A percentile compares a stretch with the other conserved stretches of the same genome.
These are phyloP conservation scores for Ophion ventricosus DNA, from an alignment of 2,888 invertebrate genomes.

Conservation along the genomic window DNA sequence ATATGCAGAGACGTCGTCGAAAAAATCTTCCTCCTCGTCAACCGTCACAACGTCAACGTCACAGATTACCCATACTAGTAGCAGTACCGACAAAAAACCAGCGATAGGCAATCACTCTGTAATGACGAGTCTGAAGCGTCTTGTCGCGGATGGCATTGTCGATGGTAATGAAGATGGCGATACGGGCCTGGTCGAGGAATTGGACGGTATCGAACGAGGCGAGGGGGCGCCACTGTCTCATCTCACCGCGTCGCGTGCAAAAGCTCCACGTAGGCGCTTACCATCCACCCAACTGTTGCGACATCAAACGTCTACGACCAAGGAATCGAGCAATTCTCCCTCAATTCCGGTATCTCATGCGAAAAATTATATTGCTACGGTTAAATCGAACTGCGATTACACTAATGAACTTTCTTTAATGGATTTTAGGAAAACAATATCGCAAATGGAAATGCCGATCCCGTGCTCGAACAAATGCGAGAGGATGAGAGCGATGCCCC, in stretches of 20 bases:
- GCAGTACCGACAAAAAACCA: constrained; percentile 75
- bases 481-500: constrained; percentile 79
- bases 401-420: background rate
- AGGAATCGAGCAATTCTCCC: constrained; percentile 63
- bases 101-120: constrained; percentile 71
- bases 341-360: constrained; percentile 54
- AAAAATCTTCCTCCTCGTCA: constrained; percentile 70
- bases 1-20: constrained; percentile 61
- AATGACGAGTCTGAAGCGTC: constrained; percentile 76
- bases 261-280: constrained; percentile 88
- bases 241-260: constrained; percentile 85
- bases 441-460: constrained; percentile 80
- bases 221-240: constrained; percentile 84
- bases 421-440: constrained; percentile 77
- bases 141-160: constrained; percentile 73
- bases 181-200: constrained; percentile 80
- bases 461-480: constrained; percentile 73
- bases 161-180: constrained; percentile 72
- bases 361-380: background rate
- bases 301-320: constrained; percentile 70
- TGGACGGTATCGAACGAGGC: constrained; percentile 83
- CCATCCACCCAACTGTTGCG: constrained; percentile 85
- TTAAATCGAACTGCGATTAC: background rate
- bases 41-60: constrained; percentile 68
- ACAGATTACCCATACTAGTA: constrained; percentile 59